Evolutionary conservation across 1,140 invertebrate genomes (phyloP).

Genomic region (Chironomus striatipennis): DNA sequence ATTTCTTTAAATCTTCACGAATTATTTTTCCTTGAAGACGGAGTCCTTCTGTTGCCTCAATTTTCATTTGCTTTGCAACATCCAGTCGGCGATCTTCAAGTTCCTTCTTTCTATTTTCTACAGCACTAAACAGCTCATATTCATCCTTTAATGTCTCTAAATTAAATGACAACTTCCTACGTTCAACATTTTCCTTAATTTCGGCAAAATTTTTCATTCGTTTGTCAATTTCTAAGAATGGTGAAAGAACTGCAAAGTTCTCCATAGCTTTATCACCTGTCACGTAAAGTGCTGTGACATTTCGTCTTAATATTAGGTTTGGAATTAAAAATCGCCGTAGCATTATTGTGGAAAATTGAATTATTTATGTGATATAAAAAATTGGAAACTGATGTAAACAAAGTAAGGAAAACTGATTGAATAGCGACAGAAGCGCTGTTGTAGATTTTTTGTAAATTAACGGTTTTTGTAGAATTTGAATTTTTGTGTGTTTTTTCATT

Average conservation of each 20-base stretch:
- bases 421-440: too few species aligned
- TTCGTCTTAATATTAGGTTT: slow-evolving; percentile 24
- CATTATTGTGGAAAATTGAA: background rate
- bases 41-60: slow-evolving; percentile 39
- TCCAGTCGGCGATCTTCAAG: slow-evolving; percentile 39
- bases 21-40: slow-evolving; percentile 42
- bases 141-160: slow-evolving; percentile 40
- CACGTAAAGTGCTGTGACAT: slow-evolving; percentile 50
- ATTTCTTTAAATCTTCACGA: slow-evolving; percentile 44
- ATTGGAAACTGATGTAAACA: too few species aligned
- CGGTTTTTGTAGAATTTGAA: too few species aligned
- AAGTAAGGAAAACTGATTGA: too few species aligned
- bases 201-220: slow-evolving; percentile 41
- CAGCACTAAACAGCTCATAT: slow-evolving; percentile 45
- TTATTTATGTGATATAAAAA: too few species aligned
- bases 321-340: background rate
- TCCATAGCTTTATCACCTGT: slow-evolving; percentile 48
- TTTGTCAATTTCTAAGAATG: slow-evolving; percentile 48
- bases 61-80: slow-evolving; percentile 33
- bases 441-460: too few species aligned
- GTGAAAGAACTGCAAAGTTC: slow-evolving; percentile 46
- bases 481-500: too few species aligned
- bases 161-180: slow-evolving; percentile 42
- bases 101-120: slow-evolving; percentile 37
- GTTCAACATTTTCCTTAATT: slow-evolving; percentile 42